phyloP scores from a whole-genome alignment of 2,797 vertebrate species.

The Tragopan temminckii region DNA sequence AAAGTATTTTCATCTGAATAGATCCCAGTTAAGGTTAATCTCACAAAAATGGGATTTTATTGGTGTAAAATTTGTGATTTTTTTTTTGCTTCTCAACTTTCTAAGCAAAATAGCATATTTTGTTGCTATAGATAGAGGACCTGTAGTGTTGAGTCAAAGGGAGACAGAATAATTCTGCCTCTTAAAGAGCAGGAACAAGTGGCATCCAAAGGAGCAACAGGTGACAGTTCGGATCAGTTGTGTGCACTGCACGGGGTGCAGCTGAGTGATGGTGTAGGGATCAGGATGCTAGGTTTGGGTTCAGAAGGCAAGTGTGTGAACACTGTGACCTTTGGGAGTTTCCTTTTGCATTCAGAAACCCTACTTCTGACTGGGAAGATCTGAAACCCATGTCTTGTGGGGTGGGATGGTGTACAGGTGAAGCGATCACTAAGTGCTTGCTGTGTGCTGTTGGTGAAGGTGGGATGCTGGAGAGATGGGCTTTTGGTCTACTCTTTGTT shows the following conservation, averaged over 20 bases:
- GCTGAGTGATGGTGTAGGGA: background rate
- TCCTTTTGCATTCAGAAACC: background rate
- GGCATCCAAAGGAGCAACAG: background rate
- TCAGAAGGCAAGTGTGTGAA: background rate
- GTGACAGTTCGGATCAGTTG: fast-evolving
- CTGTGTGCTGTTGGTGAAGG: background rate
- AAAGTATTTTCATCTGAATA: background rate
- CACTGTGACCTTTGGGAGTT: background rate
- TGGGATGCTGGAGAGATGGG: background rate
- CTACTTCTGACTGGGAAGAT: fast-evolving
- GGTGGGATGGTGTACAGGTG: fast-evolving
- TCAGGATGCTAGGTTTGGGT: background rate
- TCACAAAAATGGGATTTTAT: background rate
- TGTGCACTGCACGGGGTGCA: fast-evolving
- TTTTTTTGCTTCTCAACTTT: background rate
- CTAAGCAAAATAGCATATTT: background rate
- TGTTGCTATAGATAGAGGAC: background rate
- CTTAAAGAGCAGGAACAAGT: background rate
- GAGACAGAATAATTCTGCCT: background rate
- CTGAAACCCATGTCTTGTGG: background rate
- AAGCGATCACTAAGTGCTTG: background rate
- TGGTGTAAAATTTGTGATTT: background rate
- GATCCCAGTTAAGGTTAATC: background rate
- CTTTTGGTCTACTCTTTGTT: background rate
- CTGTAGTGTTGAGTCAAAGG: background rate